A percentile compares a stretch with the other conserved stretches of the same genome.
phyloP scores from a whole-genome alignment of 1,140 invertebrate species.

The Plutomurus gul region DNA sequence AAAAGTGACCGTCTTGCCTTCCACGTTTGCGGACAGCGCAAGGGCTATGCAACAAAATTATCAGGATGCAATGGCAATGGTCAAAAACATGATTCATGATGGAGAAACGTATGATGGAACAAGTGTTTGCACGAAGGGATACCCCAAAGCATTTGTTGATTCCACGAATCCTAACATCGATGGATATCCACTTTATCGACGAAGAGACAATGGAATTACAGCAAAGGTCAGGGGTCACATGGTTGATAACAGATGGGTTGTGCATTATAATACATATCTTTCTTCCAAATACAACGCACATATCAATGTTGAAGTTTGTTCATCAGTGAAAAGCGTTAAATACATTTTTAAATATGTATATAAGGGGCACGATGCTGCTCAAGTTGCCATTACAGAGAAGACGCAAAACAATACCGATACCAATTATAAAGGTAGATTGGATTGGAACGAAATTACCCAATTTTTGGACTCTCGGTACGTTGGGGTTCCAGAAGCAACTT shows the following conservation, averaged over 20 bases:
- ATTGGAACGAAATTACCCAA: constrained; percentile 52
- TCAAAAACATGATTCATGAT: constrained; percentile 53
- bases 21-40: constrained; percentile 53
- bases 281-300: constrained; percentile 61
- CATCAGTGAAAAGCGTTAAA: constrained; percentile 62
- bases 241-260: constrained; percentile 62
- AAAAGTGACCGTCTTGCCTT: constrained; percentile 39
- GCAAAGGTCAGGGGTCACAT: neutral
- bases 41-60: constrained; percentile 56
- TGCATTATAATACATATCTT: constrained; percentile 63
- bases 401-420: neutral
- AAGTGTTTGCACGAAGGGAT: constrained; percentile 55
- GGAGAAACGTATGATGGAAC: constrained; percentile 37
- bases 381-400: neutral
- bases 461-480: constrained; percentile 54
- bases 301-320: constrained; percentile 62
- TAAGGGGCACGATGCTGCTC: constrained; percentile 51
- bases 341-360: constrained; percentile 58
- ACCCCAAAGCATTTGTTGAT: constrained; percentile 48
- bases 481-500: constrained; percentile 55
- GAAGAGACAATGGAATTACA: neutral
- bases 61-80: constrained; percentile 59
- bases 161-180: constrained; percentile 55
- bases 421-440: neutral
- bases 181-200: constrained; percentile 57